Evolutionary conservation across 2,797 vertebrate genomes (phyloP).

Genomic region (Acestrorhynchus altus): DNA sequence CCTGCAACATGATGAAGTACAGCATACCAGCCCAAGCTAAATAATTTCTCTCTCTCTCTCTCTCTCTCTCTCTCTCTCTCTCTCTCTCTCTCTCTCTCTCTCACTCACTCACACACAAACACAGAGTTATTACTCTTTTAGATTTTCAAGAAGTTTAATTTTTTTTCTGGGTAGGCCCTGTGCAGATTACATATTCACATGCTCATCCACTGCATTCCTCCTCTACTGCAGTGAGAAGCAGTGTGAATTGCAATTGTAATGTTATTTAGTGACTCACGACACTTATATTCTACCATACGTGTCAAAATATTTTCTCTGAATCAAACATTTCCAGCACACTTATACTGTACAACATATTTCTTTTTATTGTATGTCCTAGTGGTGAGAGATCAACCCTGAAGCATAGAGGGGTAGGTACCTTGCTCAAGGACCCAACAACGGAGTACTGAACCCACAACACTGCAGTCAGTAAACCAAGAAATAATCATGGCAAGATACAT

Average conservation of each 20-base stretch:
- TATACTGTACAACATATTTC: too few species aligned
- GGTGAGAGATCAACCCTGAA: too few species aligned
- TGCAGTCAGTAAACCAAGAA: too few species aligned
- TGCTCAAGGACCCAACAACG: too few species aligned
- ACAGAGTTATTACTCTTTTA: constrained; percentile 49
- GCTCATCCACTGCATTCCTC: neutral
- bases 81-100: neutral
- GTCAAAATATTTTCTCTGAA: neutral
- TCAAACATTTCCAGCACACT: too few species aligned
- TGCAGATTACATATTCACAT: constrained; percentile 28
- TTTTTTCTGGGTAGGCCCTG: constrained; percentile 27
- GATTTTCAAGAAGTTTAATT: constrained; percentile 48
- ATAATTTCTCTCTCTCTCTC: constrained; percentile 33
- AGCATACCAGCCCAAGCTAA: constrained; percentile 32
- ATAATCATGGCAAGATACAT: too few species aligned
- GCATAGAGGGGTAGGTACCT: too few species aligned
- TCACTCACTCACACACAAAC: neutral
- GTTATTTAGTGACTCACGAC: neutral
- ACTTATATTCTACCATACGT: too few species aligned
- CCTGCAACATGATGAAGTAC: constrained; percentile 33
- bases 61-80: neutral
- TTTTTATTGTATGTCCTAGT: too few species aligned
- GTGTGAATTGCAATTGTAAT: neutral
- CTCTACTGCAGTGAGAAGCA: neutral
- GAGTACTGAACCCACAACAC: too few species aligned